Percentiles rank a stretch among this genome's conserved stretches.
These are phyloP conservation scores for Gonocerus acuteangulatus DNA, from an alignment of 2,888 invertebrate species.

Conservation along the genomic window DNA sequence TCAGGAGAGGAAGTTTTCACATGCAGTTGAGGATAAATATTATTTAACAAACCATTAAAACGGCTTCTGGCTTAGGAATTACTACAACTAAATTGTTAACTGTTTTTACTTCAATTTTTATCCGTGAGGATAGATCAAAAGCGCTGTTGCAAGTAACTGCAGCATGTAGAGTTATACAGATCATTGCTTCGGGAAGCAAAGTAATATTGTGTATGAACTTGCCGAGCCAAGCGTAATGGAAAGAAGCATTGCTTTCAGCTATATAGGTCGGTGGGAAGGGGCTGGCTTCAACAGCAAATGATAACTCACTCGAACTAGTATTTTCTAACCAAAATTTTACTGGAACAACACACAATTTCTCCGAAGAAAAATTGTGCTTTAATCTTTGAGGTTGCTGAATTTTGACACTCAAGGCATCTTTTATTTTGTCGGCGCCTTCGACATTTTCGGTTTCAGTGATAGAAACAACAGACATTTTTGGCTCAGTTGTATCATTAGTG, in stretches of 20 bases:
- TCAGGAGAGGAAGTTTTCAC: too few relatives aligned
- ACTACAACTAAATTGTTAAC: slow-evolving; percentile 19
- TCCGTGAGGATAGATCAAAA: slow-evolving; percentile 57
- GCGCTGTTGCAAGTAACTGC: slow-evolving; percentile 58
- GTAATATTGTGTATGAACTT: slow-evolving; percentile 45
- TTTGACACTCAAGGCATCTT: slow-evolving; percentile 43
- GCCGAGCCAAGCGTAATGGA: slow-evolving; percentile 41
- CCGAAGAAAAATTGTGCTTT: slow-evolving; percentile 53
- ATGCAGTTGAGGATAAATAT: too few relatives aligned
- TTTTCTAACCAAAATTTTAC: slow-evolving; percentile 41
- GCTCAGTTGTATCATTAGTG: background rate
- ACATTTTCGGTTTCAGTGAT: background rate
- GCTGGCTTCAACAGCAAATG: background rate
- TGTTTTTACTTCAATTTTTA: slow-evolving; percentile 45
- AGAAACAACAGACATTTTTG: background rate
- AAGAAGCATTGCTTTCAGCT: background rate
- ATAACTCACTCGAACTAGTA: slow-evolving; percentile 54
- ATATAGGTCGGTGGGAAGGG: background rate
- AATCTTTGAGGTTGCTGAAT: slow-evolving; percentile 53
- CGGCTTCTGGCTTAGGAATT: slow-evolving; percentile 26
- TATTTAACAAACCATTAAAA: slow-evolving; percentile 23
- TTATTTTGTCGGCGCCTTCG: slow-evolving; percentile 51
- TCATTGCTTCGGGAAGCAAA: slow-evolving; percentile 49
- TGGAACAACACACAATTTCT: slow-evolving; percentile 29
- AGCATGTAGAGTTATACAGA: slow-evolving; percentile 53